Base-by-base conservation (phyloP, 2,888 invertebrate genomes). In the Trypoxylon attenuatum region DNA sequence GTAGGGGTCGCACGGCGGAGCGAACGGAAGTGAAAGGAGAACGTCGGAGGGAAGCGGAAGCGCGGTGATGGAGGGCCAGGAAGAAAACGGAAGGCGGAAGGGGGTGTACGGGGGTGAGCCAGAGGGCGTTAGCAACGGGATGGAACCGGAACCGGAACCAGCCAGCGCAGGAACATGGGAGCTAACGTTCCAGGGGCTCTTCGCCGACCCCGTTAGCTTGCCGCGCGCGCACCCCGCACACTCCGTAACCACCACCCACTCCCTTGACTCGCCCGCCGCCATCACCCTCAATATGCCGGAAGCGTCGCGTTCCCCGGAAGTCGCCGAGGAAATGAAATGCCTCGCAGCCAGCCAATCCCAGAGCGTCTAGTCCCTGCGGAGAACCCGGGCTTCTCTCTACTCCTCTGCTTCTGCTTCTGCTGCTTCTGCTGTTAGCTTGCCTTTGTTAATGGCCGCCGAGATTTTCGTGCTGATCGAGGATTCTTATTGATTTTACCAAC, bases 251-350 rank as follows among this genome's bases (percentile, higher is more conserved):
- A n/a, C n/a, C n/a, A n/a, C n/a, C n/a, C n/a, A n/a, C n/a, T n/a
- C n/a, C 75, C 65, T 73, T 70, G 74, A 70, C 75, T 67, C 56
- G 60, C 61, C 69, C 70, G 74, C 71, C 71, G 71, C 76, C 71
- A 62, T 49, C 73, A 63, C 62, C 70, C 67, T 70, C 82, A 80
- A 82, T 79, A 83, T 79, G 80, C 80, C 86, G 86, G 85, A 86
- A 86, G 85, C 84, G 82, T 83, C 83, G 84, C 82, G 84, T 84
- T 86, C 84, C 82, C 84, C 86, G 86, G 86, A 85, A 86, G 85
- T 85, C 82, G 81, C 82, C 80, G 78, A 84, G 86, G 86, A 86
- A 86, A 86, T 86, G 85, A 86, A 86, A 85, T 83, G 80, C 83
- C 83, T 78, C 81, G 76, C 76, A 69, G 71, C 68, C 71, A 60